These are phyloP conservation scores for Diarsia dahlii DNA, from an alignment of 2,888 invertebrate species.

Conservation along the genomic window DNA sequence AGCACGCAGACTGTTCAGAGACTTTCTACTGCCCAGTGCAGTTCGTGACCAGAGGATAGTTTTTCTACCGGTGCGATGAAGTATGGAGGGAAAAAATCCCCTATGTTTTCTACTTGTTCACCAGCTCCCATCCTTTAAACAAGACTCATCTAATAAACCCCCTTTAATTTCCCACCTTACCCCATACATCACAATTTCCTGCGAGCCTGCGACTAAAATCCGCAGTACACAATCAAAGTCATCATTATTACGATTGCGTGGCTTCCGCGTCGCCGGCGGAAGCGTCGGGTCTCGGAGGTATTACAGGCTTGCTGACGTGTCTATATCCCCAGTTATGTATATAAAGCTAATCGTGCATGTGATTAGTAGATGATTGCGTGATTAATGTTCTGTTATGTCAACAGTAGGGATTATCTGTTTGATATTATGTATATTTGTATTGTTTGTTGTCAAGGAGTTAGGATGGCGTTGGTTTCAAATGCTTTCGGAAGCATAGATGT, in stretches of 20 bases:
- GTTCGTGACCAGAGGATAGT: too few species aligned
- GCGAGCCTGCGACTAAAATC: conserved; percentile 32
- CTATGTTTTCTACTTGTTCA: not conserved
- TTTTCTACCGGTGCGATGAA: too few species aligned
- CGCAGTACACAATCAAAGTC: conserved; percentile 47
- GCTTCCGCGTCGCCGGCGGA: conserved; percentile 73
- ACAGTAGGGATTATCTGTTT: conserved; percentile 18
- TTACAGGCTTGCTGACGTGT: conserved; percentile 35
- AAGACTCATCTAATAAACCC: not conserved
- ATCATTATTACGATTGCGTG: conserved; percentile 68
- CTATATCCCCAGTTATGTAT: conserved; percentile 22
- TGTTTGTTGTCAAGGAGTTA: not conserved
- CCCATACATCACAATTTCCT: not conserved
- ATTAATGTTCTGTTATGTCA: conserved; percentile 34
- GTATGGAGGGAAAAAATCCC: too few species aligned
- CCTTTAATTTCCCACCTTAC: too few species aligned
- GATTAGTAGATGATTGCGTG: conserved; percentile 31
- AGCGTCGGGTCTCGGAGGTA: conserved; percentile 50
- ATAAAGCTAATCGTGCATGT: conserved; percentile 28
- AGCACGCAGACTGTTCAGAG: too few species aligned
- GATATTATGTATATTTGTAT: not conserved
- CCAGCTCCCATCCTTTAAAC: not conserved
- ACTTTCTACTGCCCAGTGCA: too few species aligned
- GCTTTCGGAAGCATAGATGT: not conserved
- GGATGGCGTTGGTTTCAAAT: not conserved